A percentile compares a stretch with the other conserved stretches of the same genome.
Conservation (phyloP, 2,113 vertebrate genomes). For the Corythaixoides concolor region DNA sequence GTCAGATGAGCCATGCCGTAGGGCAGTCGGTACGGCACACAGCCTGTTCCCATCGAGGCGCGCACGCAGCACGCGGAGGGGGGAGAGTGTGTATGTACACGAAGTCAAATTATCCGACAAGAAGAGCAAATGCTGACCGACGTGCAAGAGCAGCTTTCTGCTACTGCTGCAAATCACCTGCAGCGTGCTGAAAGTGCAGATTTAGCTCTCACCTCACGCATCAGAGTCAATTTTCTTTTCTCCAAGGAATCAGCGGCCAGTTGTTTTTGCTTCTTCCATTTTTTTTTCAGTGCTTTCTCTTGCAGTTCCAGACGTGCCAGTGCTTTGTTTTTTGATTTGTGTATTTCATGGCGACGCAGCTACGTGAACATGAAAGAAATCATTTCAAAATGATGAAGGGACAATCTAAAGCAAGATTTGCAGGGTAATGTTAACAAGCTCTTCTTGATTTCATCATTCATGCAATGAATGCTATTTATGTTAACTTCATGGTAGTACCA, state of each 20-base stretch:
- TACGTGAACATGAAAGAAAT: conserved; percentile 1
- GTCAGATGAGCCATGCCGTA: rapidly evolving
- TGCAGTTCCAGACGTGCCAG: conserved; percentile 87
- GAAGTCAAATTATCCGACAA: not conserved
- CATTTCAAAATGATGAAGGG: not conserved
- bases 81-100: rapidly evolving
- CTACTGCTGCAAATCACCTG: not conserved
- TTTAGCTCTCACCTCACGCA: conserved; percentile 82
- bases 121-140: not conserved
- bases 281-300: conserved; percentile 77
- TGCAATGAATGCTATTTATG: not conserved
- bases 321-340: conserved; percentile 87
- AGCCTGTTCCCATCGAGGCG: not conserved
- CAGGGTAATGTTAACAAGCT: not conserved
- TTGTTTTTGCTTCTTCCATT: conserved; percentile 70
- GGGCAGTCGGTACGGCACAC: not conserved
- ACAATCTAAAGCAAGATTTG: not conserved
- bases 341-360: conserved; percentile 86
- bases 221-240: conserved; percentile 78
- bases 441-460: not conserved
- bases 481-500: not conserved
- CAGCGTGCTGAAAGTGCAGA: not conserved
- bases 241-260: conserved; percentile 74
- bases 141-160: not conserved
- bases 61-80: not conserved